Evolutionary conservation across 2,113 vertebrate genomes (phyloP), one percentile per base, ranked within the genome.

Genomic region (Mystacornis crossleyi): DNA sequence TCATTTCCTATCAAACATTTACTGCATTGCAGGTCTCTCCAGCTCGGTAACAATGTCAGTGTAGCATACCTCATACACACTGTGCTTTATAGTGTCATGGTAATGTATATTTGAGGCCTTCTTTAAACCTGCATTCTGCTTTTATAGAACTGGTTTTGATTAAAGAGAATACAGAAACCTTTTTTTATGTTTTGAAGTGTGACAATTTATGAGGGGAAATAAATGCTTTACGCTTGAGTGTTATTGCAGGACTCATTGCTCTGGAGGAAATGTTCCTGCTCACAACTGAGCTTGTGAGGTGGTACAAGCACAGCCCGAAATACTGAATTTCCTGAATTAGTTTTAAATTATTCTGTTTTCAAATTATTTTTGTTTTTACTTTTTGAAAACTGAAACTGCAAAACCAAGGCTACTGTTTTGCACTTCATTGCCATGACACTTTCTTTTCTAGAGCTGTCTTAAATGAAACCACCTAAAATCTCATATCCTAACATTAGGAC

Each of bases 21-120:
- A 77, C 96, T 90, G 97, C 97, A 97, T 74, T 97, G 97, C 97
- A 89, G 96, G 43, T 92, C 70, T 84, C 73, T 79, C 47, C 57
- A 89, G 92, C 91, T 97, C 67, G 48, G 75, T 50, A 81, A 38
- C 86, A 53, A 15, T 3, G 14, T 42, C 75, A 84, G 45, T 5
- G 64, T 92, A 78, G 67, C 61, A 25, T 16, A 20, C 33, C 57
- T 90, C 61, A 12, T 47, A 12, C 25, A 47, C 14, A 42, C 18
- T 0, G 5, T 86, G 57, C 75, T 97, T 97, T 73, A 75, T 18
- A 77, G 86, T 71, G 60, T 74, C 92, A 62, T 33, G 33, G 43
- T 62, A 89, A 92, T 82, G 90, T 61, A 81, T 81, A 47, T 95
- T 82, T 61, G 72, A 93, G 92, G 85, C 87, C 84, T 89, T 94